These are phyloP conservation scores for Zosterops lateralis DNA, from an alignment of 2,113 vertebrate species.

Conservation along the genomic window DNA sequence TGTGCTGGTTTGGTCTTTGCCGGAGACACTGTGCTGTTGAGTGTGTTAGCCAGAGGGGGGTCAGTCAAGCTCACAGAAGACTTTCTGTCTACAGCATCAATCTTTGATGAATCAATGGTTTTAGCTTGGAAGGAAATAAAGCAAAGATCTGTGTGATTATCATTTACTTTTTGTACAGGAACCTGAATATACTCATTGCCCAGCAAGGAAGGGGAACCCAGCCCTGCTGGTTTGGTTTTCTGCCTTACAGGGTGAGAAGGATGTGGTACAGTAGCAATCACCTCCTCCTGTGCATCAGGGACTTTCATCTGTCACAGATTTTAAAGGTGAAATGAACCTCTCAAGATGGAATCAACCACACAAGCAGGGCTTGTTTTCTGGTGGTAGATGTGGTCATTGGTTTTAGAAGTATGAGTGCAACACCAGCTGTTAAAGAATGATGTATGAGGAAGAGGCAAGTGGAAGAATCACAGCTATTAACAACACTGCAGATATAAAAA, in stretches of 20 bases:
- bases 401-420: not conserved
- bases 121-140: slow-evolving; percentile 44
- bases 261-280: not conserved
- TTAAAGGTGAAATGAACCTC: not conserved
- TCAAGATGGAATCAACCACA: not conserved
- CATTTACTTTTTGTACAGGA: not conserved
- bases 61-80: not conserved
- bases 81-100: not conserved
- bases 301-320: not conserved
- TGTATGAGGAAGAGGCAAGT: not conserved
- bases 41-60: not conserved
- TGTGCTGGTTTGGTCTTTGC: not conserved
- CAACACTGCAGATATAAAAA: not conserved
- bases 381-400: not conserved
- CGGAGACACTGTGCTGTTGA: slow-evolving; percentile 3
- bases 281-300: not conserved
- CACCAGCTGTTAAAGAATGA: not conserved
- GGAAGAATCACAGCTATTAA: not conserved
- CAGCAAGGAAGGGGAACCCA: not conserved
- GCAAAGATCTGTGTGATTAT: not conserved
- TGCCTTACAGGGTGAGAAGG: not conserved
- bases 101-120: not conserved
- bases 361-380: not conserved
- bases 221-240: not conserved
- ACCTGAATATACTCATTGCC: not conserved